Evolutionary conservation across 2,797 vertebrate genomes (phyloP).

Genomic region (Micrastur ruficollis): DNA sequence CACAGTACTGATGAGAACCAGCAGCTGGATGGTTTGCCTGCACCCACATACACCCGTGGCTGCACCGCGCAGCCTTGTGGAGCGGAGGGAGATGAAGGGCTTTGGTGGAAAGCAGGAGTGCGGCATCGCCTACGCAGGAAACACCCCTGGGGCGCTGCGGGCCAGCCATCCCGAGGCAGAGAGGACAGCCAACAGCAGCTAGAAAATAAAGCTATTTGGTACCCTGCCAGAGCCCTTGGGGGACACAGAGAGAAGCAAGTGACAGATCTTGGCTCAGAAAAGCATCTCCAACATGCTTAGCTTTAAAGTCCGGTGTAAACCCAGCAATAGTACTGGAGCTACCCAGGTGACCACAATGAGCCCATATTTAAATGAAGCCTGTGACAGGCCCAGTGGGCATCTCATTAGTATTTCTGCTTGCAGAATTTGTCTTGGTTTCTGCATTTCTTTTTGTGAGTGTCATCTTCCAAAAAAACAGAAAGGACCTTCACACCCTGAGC

Average conservation of each 20-base stretch:
- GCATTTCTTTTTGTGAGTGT: not conserved
- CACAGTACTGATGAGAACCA: not conserved
- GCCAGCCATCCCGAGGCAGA: not conserved
- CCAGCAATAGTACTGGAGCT: not conserved
- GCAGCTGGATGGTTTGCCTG: accelerated
- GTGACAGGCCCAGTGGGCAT: not conserved
- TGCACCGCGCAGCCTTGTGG: accelerated
- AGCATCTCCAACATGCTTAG: not conserved
- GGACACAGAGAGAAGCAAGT: not conserved
- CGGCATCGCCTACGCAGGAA: accelerated
- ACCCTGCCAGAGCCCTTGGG: not conserved
- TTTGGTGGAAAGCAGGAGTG: not conserved
- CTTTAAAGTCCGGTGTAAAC: not conserved
- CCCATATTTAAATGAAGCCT: accelerated
- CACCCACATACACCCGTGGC: accelerated
- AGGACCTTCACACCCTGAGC: not conserved
- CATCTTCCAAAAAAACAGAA: not conserved
- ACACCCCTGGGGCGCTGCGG: accelerated
- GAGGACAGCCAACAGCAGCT: not conserved
- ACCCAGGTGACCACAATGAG: not conserved
- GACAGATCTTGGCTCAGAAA: not conserved
- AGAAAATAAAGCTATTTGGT: not conserved
- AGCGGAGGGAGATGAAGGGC: not conserved
- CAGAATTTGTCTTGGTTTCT: not conserved
- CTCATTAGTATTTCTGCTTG: not conserved